These are phyloP conservation scores for Drosophila pandora DNA, from an alignment of 1,140 invertebrate species.

Conservation along the genomic window DNA sequence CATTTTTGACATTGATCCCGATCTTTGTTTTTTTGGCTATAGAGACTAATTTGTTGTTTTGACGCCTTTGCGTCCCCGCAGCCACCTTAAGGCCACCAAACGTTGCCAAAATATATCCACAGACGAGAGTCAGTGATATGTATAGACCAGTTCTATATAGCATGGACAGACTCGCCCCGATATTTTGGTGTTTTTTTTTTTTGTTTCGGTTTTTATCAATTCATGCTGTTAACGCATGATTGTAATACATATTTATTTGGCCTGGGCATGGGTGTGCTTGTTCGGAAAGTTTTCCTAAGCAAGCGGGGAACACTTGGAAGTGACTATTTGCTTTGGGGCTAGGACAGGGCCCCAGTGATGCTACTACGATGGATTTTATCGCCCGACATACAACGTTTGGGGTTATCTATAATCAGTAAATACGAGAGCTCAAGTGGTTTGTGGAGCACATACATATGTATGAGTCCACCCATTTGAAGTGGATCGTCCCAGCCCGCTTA, in stretches of 20 bases:
- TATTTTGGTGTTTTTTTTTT: slow-evolving; percentile 3
- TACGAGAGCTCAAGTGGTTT: slow-evolving; percentile 34
- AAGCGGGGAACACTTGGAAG: slow-evolving; percentile 6
- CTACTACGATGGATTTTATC: slow-evolving; percentile 27
- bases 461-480: slow-evolving; percentile 34
- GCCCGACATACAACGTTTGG: background rate
- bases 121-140: background rate
- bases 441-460: slow-evolving; percentile 27
- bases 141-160: slow-evolving; percentile 1
- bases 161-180: slow-evolving; percentile 13
- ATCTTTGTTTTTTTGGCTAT: slow-evolving; percentile 40
- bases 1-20: slow-evolving; percentile 65
- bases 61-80: background rate
- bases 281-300: slow-evolving; percentile 17
- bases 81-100: slow-evolving; percentile 38
- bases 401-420: slow-evolving; percentile 63
- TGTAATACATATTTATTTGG: slow-evolving; percentile 12
- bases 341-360: background rate
- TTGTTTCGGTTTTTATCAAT: slow-evolving; percentile 29
- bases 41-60: slow-evolving; percentile 18
- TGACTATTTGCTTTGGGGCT: background rate
- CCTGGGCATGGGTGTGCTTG: background rate
- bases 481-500: slow-evolving; percentile 17
- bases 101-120: slow-evolving; percentile 50
- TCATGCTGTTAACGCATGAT: slow-evolving; percentile 36